Conservation (phyloP, 2,797 vertebrate species). For the Adelosebastes latens region DNA sequence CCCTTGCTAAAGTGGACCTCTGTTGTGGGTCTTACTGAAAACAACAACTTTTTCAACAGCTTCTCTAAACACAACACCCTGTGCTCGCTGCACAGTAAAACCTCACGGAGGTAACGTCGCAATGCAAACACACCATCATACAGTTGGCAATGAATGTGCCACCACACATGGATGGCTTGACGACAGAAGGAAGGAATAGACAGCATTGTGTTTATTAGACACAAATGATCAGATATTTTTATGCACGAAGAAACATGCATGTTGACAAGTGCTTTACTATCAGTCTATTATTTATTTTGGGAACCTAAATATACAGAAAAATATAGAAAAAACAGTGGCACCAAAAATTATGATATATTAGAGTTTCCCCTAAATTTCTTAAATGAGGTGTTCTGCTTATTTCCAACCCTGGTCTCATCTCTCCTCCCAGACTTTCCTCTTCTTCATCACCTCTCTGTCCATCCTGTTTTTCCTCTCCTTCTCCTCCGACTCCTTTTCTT, state of each 20-base stretch:
- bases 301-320: not conserved
- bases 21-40: not conserved
- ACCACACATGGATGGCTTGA: too few relatives aligned
- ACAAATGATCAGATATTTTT: too few relatives aligned
- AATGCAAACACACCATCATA: not conserved
- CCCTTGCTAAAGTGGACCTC: too few relatives aligned
- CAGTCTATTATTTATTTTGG: not conserved
- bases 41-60: not conserved
- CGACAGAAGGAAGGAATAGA: too few relatives aligned
- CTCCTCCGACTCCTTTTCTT: not conserved
- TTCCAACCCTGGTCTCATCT: not conserved
- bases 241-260: not conserved
- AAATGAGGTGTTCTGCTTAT: not conserved
- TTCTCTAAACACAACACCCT: not conserved
- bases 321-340: too few relatives aligned
- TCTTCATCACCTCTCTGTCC: too few relatives aligned
- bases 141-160: not conserved
- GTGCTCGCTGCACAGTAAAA: not conserved
- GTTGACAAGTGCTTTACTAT: not conserved
- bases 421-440: not conserved
- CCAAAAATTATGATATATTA: not conserved
- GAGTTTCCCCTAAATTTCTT: not conserved
- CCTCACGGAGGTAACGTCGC: not conserved
- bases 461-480: too few relatives aligned
- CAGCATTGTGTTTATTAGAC: too few relatives aligned